A percentile compares a stretch with the other conserved stretches of the same genome.
phyloP scores from a whole-genome alignment of 2,113 vertebrate genomes.

The Halichoerus grypus region DNA sequence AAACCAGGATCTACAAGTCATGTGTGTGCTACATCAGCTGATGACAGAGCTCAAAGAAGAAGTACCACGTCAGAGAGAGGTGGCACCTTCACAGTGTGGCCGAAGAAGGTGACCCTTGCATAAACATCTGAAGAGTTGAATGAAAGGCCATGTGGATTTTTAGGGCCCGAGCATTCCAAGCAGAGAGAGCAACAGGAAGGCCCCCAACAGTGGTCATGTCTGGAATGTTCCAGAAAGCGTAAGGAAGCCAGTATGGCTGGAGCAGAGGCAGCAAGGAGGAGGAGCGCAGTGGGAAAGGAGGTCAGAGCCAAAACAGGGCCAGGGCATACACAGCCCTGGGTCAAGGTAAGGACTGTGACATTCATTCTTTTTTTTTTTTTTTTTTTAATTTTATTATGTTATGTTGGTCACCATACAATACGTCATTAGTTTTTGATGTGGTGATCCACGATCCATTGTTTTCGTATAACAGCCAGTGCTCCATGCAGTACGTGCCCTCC shows the following conservation, averaged over 20 bases:
- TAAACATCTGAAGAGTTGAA: background rate
- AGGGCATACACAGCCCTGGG: background rate
- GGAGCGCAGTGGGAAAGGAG: background rate
- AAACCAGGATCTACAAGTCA: background rate
- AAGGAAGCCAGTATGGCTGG: too few species aligned
- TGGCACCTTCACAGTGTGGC: background rate
- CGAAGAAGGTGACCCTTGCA: background rate
- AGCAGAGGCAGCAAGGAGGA: background rate
- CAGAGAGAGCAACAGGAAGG: background rate
- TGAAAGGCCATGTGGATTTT: background rate
- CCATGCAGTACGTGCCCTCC: too few species aligned
- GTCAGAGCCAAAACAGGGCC: fast-evolving
- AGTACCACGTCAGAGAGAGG: background rate
- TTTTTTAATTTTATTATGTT: too few species aligned
- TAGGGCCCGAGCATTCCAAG: background rate
- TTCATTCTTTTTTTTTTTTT: too few species aligned
- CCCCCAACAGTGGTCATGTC: background rate
- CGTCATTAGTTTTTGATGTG: too few species aligned
- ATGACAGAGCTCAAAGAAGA: background rate
- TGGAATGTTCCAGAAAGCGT: too few species aligned
- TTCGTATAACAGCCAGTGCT: too few species aligned
- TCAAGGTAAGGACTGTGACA: fast-evolving
- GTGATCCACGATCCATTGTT: too few species aligned
- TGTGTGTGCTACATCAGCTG: fast-evolving
- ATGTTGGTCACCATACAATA: too few species aligned